Percentiles rank a stretch among this genome's conserved stretches.
Conservation (phyloP, 2,797 vertebrate genomes). For the Nannoperca obscura region DNA sequence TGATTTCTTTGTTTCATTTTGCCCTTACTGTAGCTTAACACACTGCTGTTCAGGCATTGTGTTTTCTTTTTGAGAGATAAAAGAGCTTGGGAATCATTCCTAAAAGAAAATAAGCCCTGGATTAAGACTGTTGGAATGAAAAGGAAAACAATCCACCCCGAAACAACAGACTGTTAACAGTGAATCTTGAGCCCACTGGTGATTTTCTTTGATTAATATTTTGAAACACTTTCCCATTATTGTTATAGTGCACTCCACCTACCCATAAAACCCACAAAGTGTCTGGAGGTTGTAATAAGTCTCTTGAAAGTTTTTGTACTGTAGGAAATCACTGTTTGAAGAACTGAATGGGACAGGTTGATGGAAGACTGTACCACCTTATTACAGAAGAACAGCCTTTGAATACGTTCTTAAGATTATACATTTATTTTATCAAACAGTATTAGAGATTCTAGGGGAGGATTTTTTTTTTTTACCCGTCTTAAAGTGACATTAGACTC, state of each 20-base stretch:
- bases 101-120: conserved; percentile 14
- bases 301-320: neutral
- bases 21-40: neutral
- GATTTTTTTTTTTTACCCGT: conserved; percentile 2
- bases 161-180: neutral
- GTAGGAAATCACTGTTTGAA: neutral
- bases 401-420: neutral
- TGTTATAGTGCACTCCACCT: neutral
- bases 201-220: neutral
- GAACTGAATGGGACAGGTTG: neutral
- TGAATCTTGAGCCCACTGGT: neutral
- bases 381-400: neutral
- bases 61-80: neutral
- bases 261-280: neutral
- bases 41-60: neutral
- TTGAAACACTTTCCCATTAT: neutral
- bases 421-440: neutral
- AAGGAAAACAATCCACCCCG: conserved; percentile 11
- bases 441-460: neutral
- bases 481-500: neutral
- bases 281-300: neutral
- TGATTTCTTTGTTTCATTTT: neutral
- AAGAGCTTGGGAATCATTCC: neutral
- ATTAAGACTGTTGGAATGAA: conserved; percentile 27
- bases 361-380: neutral